Percentiles rank a stretch among this genome's conserved stretches.
These are phyloP conservation scores for Idaea biselata DNA, from an alignment of 2,888 invertebrate genomes.

Conservation along the genomic window DNA sequence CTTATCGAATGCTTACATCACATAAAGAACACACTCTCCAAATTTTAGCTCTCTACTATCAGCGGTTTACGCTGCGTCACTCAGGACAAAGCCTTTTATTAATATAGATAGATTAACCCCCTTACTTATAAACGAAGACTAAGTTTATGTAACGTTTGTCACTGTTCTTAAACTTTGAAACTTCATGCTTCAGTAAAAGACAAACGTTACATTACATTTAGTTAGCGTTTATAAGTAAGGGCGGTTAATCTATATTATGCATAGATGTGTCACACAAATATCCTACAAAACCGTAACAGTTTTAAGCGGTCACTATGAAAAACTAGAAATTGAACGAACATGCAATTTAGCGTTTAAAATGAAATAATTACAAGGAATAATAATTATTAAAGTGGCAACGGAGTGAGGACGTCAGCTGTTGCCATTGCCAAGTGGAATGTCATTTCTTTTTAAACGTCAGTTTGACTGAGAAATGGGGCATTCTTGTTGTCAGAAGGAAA, in stretches of 20 bases:
- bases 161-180: too few relatives aligned
- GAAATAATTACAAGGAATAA: constrained; percentile 56
- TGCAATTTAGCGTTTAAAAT: constrained; percentile 54
- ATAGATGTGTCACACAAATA: neutral
- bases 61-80: too few relatives aligned
- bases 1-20: too few relatives aligned
- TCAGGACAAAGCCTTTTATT: too few relatives aligned
- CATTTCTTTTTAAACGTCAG: constrained; percentile 51
- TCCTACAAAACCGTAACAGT: constrained; percentile 29
- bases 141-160: too few relatives aligned
- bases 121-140: too few relatives aligned
- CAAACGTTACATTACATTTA: too few relatives aligned
- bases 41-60: too few relatives aligned
- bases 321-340: constrained; percentile 47
- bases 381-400: constrained; percentile 54
- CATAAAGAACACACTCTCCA: too few relatives aligned
- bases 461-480: constrained; percentile 31
- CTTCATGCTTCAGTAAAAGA: too few relatives aligned
- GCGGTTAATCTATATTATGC: neutral
- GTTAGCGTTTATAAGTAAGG: too few relatives aligned
- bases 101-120: too few relatives aligned
- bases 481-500: constrained; percentile 52
- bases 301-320: constrained; percentile 46
- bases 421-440: constrained; percentile 45
- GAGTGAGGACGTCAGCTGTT: constrained; percentile 53